Evolutionary conservation across 2,888 invertebrate genomes (phyloP).

Genomic region (Ennomos erosarius): DNA sequence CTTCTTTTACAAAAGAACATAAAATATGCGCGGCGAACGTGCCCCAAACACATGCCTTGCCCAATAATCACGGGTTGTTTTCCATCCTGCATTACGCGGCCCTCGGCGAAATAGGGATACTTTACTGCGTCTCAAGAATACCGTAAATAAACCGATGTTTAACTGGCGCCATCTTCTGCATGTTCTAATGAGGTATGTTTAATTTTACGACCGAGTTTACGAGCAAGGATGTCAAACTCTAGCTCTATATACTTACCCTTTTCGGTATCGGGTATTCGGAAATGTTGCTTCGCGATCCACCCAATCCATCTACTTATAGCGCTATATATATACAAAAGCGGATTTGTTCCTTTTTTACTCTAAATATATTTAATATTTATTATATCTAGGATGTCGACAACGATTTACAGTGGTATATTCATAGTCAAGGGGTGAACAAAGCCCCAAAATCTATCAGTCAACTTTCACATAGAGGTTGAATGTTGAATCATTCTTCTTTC

Average conservation of each 20-base stretch:
- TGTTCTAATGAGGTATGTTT: constrained; percentile 61
- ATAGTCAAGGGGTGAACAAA: no score
- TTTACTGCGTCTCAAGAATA: constrained; percentile 37
- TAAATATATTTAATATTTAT: not conserved
- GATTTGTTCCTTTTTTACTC: not conserved
- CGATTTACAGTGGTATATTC: no score
- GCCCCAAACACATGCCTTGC: constrained; percentile 41
- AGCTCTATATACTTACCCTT: constrained; percentile 41
- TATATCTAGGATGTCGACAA: not conserved
- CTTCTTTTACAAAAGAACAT: constrained; percentile 38
- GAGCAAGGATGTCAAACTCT: constrained; percentile 47
- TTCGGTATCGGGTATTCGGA: constrained; percentile 11
- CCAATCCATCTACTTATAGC: not conserved
- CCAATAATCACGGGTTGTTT: constrained; percentile 44
- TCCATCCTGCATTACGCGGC: constrained; percentile 41
- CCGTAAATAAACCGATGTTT: constrained; percentile 46
- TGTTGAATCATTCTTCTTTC: no score
- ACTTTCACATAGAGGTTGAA: no score
- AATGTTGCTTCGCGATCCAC: not conserved
- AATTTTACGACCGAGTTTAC: constrained; percentile 65
- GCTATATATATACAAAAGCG: not conserved
- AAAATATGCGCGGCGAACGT: constrained; percentile 39
- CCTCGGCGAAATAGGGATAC: constrained; percentile 30
- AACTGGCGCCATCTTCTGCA: constrained; percentile 58
- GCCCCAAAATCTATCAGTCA: no score